These are phyloP conservation scores for Limnephilus rhombicus DNA, from an alignment of 2,888 invertebrate species.

Conservation along the genomic window DNA sequence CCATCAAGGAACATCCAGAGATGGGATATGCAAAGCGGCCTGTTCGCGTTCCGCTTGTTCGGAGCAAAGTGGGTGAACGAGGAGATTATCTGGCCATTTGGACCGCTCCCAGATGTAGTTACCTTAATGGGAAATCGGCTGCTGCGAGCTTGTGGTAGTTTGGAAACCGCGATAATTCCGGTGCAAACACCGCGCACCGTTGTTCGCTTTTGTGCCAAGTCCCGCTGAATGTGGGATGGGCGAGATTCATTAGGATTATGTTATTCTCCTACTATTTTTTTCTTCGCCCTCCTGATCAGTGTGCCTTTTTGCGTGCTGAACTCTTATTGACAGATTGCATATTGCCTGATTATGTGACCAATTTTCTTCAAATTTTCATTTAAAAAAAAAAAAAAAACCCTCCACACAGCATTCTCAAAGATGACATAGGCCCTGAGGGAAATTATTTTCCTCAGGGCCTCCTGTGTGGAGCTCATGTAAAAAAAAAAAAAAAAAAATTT, in stretches of 20 bases:
- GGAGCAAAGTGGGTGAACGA: slow-evolving; percentile 12
- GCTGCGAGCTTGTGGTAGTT: slow-evolving; percentile 9
- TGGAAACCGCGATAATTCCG: not conserved
- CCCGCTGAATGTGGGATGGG: not conserved
- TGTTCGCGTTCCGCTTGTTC: slow-evolving; percentile 30
- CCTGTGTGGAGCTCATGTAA: too few species aligned
- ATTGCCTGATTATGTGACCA: not conserved
- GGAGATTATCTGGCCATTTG: slow-evolving; percentile 38
- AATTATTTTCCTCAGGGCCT: too few species aligned
- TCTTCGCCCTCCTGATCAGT: not conserved
- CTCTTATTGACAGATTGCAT: not conserved
- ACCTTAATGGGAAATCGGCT: slow-evolving; percentile 27
- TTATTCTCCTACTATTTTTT: not conserved
- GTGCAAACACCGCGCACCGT: not conserved
- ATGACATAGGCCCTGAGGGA: too few species aligned
- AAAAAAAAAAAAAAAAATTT: too few species aligned
- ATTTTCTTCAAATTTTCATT: too few species aligned
- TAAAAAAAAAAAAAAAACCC: too few species aligned
- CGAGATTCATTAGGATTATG: not conserved
- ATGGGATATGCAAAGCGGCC: slow-evolving; percentile 21
- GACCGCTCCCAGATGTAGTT: slow-evolving; percentile 12
- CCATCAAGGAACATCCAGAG: not conserved
- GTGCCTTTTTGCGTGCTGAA: not conserved
- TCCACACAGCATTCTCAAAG: too few species aligned
- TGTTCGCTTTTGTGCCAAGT: slow-evolving; percentile 16